Percentiles rank a stretch among this genome's conserved stretches.
phyloP scores from a whole-genome alignment of 2,888 invertebrate genomes.

The Miltochrista miniata region DNA sequence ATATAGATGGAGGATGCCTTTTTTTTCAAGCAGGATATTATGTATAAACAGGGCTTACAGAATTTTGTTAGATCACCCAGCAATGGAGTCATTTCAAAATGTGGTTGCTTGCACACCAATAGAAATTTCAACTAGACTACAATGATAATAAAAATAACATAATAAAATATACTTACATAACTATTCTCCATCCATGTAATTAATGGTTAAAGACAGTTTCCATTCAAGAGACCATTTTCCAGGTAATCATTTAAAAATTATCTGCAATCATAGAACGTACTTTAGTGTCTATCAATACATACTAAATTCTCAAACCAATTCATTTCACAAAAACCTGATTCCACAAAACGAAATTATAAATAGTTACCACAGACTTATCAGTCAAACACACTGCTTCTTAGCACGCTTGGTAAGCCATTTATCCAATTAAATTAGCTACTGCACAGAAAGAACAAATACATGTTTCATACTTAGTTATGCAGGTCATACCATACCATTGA shows the following conservation, averaged over 20 bases:
- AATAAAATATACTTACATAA: no score
- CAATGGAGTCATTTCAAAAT: no score
- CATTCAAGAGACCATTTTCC: background rate
- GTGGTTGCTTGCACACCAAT: no score
- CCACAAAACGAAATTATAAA: slow-evolving; percentile 22
- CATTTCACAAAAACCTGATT: slow-evolving; percentile 9
- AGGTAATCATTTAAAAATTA: background rate
- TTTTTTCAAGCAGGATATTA: no score
- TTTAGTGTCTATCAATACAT: background rate
- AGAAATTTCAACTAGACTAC: no score
- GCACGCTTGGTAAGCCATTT: slow-evolving; percentile 54
- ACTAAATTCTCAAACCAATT: background rate
- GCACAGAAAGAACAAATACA: slow-evolving; percentile 47
- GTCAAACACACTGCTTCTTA: slow-evolving; percentile 47
- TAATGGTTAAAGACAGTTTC: no score
- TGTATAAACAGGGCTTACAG: no score
- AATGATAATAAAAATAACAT: no score
- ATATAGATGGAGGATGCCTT: no score
- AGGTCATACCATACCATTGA: slow-evolving; percentile 39
- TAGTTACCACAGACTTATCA: slow-evolving; percentile 41
- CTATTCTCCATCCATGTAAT: no score
- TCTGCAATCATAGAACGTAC: slow-evolving; percentile 5
- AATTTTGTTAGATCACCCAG: no score
- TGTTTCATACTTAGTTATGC: slow-evolving; percentile 33
- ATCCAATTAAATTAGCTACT: slow-evolving; percentile 47